These are phyloP conservation scores for Ashinkailepas kermadecensis DNA, from an alignment of 2,888 invertebrate genomes.

Conservation along the genomic window DNA sequence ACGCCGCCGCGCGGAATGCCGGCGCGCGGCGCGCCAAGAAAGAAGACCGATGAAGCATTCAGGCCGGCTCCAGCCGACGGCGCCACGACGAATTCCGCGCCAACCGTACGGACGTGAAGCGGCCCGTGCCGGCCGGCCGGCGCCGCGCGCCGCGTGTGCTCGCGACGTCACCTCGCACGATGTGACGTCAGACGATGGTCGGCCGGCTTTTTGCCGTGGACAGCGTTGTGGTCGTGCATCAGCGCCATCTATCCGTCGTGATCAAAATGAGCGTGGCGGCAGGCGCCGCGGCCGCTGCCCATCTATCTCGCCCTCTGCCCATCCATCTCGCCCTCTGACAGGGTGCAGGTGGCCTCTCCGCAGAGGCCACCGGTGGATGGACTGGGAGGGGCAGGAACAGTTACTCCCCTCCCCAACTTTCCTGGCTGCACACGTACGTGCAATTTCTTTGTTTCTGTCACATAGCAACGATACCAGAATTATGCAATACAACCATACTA, in stretches of 20 bases:
- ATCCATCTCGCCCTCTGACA: too few species aligned
- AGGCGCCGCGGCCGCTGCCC: too few species aligned
- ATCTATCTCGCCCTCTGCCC: too few species aligned
- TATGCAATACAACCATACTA: too few species aligned
- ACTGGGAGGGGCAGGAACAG: too few species aligned
- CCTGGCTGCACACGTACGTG: too few species aligned
- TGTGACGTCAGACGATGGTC: neutral
- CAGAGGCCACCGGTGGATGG: too few species aligned
- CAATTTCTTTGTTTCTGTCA: too few species aligned
- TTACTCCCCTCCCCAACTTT: too few species aligned
- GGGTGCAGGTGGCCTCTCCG: too few species aligned
- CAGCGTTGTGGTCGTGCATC: neutral
- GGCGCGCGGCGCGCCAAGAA: neutral
- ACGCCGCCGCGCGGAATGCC: neutral
- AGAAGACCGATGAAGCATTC: slow-evolving; percentile 20
- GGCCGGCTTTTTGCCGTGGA: neutral
- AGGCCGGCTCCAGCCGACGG: neutral
- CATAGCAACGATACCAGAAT: too few species aligned
- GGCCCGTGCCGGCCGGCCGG: neutral
- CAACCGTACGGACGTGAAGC: neutral
- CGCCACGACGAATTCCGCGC: neutral
- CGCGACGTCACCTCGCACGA: neutral
- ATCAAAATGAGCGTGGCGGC: neutral
- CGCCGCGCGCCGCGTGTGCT: neutral
- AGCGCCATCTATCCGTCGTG: slow-evolving; percentile 10